These are phyloP conservation scores for Limnephilus marmoratus DNA, from an alignment of 2,888 invertebrate species.

Conservation along the genomic window DNA sequence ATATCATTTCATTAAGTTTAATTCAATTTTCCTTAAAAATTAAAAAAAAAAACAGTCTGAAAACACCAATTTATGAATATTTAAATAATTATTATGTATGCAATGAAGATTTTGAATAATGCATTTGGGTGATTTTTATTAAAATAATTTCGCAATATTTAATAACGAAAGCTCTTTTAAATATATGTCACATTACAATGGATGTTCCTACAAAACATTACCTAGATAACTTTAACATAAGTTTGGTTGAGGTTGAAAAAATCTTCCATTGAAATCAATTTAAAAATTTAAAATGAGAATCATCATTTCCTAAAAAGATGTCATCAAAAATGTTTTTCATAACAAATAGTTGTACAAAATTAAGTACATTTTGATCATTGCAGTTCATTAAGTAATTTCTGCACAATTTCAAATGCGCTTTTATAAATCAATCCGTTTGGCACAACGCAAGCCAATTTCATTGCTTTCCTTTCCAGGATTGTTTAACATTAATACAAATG, in stretches of 20 bases:
- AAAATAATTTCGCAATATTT: background rate
- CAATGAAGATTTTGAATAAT: background rate
- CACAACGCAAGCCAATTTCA: constrained; percentile 48
- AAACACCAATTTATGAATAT: background rate
- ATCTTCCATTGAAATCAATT: background rate
- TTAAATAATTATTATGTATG: background rate
- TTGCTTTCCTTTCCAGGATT: constrained; percentile 9
- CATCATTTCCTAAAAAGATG: constrained; percentile 6
- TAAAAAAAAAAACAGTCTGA: background rate
- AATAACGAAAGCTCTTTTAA: background rate
- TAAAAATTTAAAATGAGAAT: background rate
- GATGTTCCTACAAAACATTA: background rate
- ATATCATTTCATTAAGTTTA: background rate
- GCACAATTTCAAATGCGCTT: background rate
- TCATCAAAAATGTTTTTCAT: constrained; percentile 16
- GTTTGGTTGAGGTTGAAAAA: background rate
- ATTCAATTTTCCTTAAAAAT: background rate
- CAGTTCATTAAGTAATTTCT: background rate
- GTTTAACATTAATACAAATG: constrained; percentile 51
- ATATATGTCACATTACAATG: background rate
- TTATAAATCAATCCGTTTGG: constrained; percentile 45
- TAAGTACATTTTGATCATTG: constrained; percentile 26
- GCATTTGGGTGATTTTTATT: background rate
- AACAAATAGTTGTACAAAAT: constrained; percentile 38
- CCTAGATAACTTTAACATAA: background rate